phyloP scores from a whole-genome alignment of 1,140 invertebrate species.

The Carposina sasakii region DNA sequence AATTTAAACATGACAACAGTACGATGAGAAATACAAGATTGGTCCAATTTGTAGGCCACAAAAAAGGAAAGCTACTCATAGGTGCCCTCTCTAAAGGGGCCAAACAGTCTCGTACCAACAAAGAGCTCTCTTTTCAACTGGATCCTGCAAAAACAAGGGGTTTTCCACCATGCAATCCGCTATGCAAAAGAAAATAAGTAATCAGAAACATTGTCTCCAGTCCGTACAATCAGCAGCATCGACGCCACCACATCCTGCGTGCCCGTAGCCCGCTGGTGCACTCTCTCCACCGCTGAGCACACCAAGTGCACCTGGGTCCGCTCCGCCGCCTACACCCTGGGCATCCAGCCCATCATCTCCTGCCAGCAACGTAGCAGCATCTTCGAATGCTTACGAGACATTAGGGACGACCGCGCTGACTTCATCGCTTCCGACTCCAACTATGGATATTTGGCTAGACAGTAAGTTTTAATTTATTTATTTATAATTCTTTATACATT shows the following conservation, averaged over 20 bases:
- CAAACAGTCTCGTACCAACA: too few relatives aligned
- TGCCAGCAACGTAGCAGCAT: constrained; percentile 60
- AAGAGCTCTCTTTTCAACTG: too few relatives aligned
- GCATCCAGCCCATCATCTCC: constrained; percentile 74
- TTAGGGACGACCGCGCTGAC: constrained; percentile 76
- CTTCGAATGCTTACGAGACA: constrained; percentile 76
- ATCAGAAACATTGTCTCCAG: constrained; percentile 30
- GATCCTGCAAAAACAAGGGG: too few relatives aligned
- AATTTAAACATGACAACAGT: too few relatives aligned
- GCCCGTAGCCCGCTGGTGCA: constrained; percentile 74
- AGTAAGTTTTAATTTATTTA: too few relatives aligned
- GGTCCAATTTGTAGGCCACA: too few relatives aligned
- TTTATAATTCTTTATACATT: too few relatives aligned
- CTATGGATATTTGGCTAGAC: constrained; percentile 80
- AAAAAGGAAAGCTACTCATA: too few relatives aligned
- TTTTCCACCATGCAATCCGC: too few relatives aligned
- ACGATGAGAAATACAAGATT: too few relatives aligned
- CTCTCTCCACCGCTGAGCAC: constrained; percentile 66
- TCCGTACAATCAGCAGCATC: constrained; percentile 37
- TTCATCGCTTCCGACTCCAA: constrained; percentile 79
- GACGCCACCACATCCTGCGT: constrained; percentile 56
- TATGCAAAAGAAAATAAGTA: too few relatives aligned
- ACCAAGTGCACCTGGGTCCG: constrained; percentile 76
- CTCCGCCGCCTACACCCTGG: constrained; percentile 69
- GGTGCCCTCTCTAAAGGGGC: too few relatives aligned